These are phyloP conservation scores for Herpetotheres cachinnans DNA, from an alignment of 2,113 vertebrate genomes.

Conservation along the genomic window DNA sequence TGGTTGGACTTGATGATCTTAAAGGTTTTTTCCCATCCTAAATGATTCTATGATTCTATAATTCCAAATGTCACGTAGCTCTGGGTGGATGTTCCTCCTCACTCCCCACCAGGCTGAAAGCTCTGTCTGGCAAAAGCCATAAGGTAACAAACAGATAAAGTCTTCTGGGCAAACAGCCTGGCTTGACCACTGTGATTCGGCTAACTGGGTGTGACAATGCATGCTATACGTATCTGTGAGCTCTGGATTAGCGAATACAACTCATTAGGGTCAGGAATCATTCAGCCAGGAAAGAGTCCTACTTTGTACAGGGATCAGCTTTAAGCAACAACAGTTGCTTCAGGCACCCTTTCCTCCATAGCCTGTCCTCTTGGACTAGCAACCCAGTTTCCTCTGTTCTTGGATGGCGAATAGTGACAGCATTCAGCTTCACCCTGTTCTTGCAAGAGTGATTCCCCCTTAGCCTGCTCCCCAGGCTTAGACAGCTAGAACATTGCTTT, in stretches of 20 bases:
- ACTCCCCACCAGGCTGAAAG: not conserved
- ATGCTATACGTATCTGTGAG: not conserved
- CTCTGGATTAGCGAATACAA: not conserved
- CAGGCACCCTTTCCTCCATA: not conserved
- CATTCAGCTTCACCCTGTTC: not conserved
- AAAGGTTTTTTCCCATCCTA: not conserved
- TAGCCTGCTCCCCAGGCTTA: not conserved
- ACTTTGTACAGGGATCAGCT: not conserved
- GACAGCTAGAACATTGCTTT: not conserved
- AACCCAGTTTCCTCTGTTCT: not conserved
- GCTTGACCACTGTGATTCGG: not conserved
- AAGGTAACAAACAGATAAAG: not conserved
- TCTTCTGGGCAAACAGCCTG: not conserved
- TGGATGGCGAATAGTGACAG: not conserved
- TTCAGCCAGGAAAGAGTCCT: not conserved
- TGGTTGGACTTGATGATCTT: rapidly evolving
- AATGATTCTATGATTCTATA: not conserved
- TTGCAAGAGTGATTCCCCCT: not conserved
- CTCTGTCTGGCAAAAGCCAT: not conserved
- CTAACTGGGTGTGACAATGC: not conserved
- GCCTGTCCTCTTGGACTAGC: not conserved
- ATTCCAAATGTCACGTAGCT: rapidly evolving
- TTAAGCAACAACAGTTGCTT: not conserved
- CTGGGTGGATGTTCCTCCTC: not conserved
- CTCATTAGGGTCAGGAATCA: not conserved